Evolutionary conservation across 2,113 vertebrate genomes (phyloP).

Genomic region (Dryoscopus gambensis): DNA sequence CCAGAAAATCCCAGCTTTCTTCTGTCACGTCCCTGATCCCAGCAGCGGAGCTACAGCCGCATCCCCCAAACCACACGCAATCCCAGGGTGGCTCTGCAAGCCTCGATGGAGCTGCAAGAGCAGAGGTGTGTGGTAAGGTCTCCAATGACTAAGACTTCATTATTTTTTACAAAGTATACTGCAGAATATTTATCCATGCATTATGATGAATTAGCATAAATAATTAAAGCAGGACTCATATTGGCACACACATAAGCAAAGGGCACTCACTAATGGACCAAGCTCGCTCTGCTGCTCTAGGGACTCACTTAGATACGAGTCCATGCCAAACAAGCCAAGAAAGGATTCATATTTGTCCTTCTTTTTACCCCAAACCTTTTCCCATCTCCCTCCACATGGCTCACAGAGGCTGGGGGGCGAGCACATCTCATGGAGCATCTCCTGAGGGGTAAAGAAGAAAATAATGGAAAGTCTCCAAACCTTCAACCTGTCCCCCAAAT

Average conservation of each 20-base stretch:
- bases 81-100: accelerated
- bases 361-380: not conserved
- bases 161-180: slow-evolving; percentile 59
- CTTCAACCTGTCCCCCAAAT: not conserved
- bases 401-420: not conserved
- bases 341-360: not conserved
- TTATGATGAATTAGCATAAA: slow-evolving; percentile 57
- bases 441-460: not conserved
- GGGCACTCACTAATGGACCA: slow-evolving; percentile 34
- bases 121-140: slow-evolving; percentile 22
- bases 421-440: not conserved
- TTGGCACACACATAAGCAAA: not conserved
- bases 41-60: not conserved
- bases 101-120: not conserved
- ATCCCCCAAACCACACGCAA: not conserved
- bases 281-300: not conserved
- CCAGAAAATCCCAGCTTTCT: not conserved
- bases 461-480: not conserved
- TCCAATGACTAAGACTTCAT: slow-evolving; percentile 59
- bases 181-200: slow-evolving; percentile 44
- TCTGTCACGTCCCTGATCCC: accelerated
- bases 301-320: not conserved
- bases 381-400: not conserved
- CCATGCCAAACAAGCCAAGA: not conserved
- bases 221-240: slow-evolving; percentile 45